Evolutionary conservation across 2,797 vertebrate genomes (phyloP).

Genomic region (Onychomys torridus): DNA sequence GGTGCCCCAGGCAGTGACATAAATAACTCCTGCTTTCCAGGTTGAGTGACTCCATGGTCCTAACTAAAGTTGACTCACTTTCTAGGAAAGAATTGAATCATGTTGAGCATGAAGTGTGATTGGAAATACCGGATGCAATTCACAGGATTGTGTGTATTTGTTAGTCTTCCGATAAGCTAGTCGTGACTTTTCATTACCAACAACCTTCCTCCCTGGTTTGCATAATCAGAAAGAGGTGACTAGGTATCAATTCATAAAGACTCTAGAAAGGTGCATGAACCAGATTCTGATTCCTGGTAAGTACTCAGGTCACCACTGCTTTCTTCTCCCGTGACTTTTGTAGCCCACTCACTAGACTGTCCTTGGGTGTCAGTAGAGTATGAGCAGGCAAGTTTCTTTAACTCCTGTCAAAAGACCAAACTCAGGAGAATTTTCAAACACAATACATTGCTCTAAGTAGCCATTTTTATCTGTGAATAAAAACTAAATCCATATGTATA

Average conservation of each 20-base stretch:
- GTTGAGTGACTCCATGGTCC: not conserved
- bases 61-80: not conserved
- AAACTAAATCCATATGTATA: constrained; percentile 40
- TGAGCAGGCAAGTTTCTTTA: not conserved
- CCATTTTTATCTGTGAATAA: constrained; percentile 48
- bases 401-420: not conserved
- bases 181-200: not conserved
- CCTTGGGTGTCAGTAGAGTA: not conserved
- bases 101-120: not conserved
- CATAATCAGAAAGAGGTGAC: not conserved
- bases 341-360: not conserved
- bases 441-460: not conserved
- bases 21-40: not conserved
- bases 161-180: not conserved
- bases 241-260: not conserved
- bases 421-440: constrained; percentile 16
- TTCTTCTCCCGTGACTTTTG: not conserved
- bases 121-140: not conserved
- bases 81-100: not conserved
- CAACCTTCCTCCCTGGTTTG: not conserved
- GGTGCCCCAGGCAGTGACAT: not conserved
- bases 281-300: not conserved
- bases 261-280: not conserved
- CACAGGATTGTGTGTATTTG: not conserved
- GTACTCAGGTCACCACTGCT: not conserved